These are phyloP conservation scores for Plagiodera versicolora DNA, from an alignment of 2,888 invertebrate genomes.

Conservation along the genomic window DNA sequence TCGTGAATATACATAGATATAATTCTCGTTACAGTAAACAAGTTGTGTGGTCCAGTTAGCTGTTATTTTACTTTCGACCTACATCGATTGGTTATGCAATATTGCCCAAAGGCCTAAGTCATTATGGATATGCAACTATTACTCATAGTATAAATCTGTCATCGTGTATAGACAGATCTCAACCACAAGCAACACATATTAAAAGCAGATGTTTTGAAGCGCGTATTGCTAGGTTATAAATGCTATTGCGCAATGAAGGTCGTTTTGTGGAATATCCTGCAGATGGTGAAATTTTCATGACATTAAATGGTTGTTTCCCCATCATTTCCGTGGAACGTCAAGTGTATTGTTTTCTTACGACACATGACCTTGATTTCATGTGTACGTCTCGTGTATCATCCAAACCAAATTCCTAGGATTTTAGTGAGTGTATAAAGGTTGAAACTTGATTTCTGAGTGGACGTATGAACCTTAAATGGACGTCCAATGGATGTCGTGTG, in stretches of 20 bases:
- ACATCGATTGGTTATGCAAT: background rate
- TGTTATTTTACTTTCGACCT: background rate
- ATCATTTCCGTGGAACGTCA: too few species aligned
- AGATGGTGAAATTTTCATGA: background rate
- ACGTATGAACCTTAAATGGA: too few species aligned
- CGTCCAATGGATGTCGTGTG: too few species aligned
- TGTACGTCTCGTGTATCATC: too few species aligned
- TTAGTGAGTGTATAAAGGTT: too few species aligned
- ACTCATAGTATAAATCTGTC: constrained; percentile 2
- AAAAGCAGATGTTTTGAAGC: constrained; percentile 10
- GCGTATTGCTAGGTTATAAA: constrained; percentile 3
- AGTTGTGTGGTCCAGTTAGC: background rate
- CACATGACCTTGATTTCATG: too few species aligned
- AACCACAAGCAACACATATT: constrained; percentile 4
- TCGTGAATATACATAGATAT: too few species aligned
- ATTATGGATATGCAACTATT: background rate
- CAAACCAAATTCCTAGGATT: too few species aligned
- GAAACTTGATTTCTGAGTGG: too few species aligned
- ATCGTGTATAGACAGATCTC: constrained; percentile 1
- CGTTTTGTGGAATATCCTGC: constrained; percentile 8
- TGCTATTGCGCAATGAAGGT: constrained; percentile 12
- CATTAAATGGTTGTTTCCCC: too few species aligned
- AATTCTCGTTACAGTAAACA: background rate
- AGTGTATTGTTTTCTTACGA: too few species aligned
- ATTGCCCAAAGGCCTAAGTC: background rate